These are phyloP conservation scores for Elanoides forficatus DNA, from an alignment of 2,113 vertebrate genomes.

Conservation along the genomic window DNA sequence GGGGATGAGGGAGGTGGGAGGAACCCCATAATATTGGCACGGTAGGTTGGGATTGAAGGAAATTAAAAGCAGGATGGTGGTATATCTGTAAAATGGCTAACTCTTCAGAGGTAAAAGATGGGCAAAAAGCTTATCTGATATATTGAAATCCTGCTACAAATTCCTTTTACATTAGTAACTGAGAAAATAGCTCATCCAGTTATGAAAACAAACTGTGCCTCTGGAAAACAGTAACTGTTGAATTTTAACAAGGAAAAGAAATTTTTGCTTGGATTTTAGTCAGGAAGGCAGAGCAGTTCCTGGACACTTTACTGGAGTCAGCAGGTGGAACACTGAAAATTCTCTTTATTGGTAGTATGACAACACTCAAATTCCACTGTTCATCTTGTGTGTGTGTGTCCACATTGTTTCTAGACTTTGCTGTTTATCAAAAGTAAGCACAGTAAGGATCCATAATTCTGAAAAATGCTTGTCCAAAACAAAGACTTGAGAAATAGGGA, in stretches of 20 bases:
- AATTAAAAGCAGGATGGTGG: not conserved
- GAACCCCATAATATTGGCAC: accelerated
- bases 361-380: not conserved
- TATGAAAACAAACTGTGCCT: not conserved
- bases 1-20: accelerated
- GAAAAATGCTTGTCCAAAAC: not conserved
- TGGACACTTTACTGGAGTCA: not conserved
- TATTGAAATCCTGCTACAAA: not conserved
- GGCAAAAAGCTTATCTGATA: not conserved
- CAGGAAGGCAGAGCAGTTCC: not conserved
- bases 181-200: not conserved
- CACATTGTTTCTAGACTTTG: not conserved
- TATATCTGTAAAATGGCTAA: not conserved
- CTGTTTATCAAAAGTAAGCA: not conserved
- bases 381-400: not conserved
- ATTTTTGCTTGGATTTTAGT: not conserved
- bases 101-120: not conserved
- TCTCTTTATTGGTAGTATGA: not conserved
- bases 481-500: not conserved
- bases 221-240: not conserved
- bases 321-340: not conserved
- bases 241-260: not conserved
- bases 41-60: not conserved
- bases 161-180: not conserved
- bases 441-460: not conserved